A percentile compares a stretch with the other conserved stretches of the same genome.
phyloP scores from a whole-genome alignment of 2,888 invertebrate species.

The Eudemis profundana region DNA sequence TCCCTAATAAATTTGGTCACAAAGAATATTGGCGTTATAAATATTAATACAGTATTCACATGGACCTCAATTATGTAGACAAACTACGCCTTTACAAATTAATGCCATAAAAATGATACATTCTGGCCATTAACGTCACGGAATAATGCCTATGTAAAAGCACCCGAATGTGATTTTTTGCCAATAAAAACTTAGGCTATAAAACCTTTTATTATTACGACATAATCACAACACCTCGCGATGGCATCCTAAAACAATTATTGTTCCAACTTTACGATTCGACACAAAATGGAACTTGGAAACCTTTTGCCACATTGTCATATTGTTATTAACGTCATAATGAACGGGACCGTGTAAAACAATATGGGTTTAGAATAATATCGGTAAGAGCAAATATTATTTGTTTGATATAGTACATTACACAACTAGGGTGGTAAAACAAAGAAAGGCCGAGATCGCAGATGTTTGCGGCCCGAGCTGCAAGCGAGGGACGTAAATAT shows the following conservation, averaged over 20 bases:
- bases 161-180: background rate
- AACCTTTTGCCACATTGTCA: conserved; percentile 19
- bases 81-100: background rate
- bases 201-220: conserved; percentile 11
- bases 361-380: conserved; percentile 26
- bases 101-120: conserved; percentile 1
- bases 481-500: too few relatives aligned
- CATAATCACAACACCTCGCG: background rate
- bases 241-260: conserved; percentile 15
- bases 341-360: conserved; percentile 24
- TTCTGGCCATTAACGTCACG: background rate
- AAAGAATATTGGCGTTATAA: background rate
- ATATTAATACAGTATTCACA: background rate
- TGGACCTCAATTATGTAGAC: background rate
- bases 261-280: conserved; percentile 24
- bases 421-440: too few relatives aligned
- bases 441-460: too few relatives aligned
- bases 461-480: too few relatives aligned
- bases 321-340: conserved; percentile 34
- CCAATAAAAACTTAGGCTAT: conserved; percentile 2
- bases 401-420: too few relatives aligned
- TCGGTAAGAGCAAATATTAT: background rate
- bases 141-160: background rate
- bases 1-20: background rate
- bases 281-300: conserved; percentile 11